Evolutionary conservation across 2,113 vertebrate species (phyloP), one percentile per base, ranked within the genome.

Genomic region (Gambusia holbrooki): DNA sequence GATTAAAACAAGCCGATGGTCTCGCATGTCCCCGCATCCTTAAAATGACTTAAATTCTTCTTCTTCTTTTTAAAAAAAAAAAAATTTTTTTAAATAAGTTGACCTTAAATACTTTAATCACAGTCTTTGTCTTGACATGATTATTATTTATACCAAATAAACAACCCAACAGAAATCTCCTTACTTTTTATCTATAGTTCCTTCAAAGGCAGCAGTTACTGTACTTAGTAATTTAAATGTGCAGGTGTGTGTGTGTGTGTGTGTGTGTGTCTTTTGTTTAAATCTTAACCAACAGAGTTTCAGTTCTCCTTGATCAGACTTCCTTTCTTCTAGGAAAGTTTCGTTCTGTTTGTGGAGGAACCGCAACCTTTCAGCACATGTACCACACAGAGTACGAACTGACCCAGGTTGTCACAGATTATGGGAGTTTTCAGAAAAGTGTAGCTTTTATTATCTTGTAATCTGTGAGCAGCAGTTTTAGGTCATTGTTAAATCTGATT

Each of bases 281-380:
- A 3, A 54, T n/a, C 51, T 9, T 48, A 11, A 30, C 19, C 33
- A 66, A 62, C 32, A 4, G 9, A 32, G 60, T 90, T 87, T 87
- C 73, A 85, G 73, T 83, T 90, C 86, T 60, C 22, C 40, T 79
- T 28, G 15, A 80, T 25, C 40, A 37, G 4, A 54, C 70, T 80
- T 78, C 5, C 10, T 3, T 71, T 63, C 30, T 69, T 69, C 51
- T 58, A 58, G 51, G 51, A 58, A 58, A n/a, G 22, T 58, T 58
- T 58, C 9, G 25, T 28, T 69, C 22, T 6, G 28, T 63, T 63
- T 63, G 42, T n/a, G 15, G 29, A 68, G 5, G 33, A 8, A 17
- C 12, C 28, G 13, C 17, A 68, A 12, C 62, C 15, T 19, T 2
- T 8, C 17, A 64, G 15, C 1, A 58, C 51, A 25, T 10, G 10